Evolutionary conservation across 2,888 invertebrate species (phyloP).

Genomic region (Aporophyla nigra): DNA sequence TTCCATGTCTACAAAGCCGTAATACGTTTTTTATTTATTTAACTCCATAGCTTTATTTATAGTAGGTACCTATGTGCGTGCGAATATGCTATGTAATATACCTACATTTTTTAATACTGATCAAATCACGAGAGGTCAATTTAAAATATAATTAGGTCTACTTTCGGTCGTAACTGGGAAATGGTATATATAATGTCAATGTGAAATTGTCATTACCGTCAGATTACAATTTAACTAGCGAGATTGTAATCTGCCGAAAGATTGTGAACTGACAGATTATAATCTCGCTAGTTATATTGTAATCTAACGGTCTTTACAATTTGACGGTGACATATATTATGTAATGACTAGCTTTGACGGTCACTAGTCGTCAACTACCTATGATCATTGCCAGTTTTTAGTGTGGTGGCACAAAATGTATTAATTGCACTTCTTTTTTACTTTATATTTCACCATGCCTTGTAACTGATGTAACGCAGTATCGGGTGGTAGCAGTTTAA

Average conservation of each 20-base stretch:
- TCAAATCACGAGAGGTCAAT: background rate
- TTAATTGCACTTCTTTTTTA: background rate
- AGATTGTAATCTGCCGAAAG: no score
- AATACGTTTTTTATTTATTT: background rate
- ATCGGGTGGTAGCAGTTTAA: background rate
- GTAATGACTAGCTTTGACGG: background rate
- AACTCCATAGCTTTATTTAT: constrained; percentile 10
- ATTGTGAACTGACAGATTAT: no score
- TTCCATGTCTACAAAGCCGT: background rate
- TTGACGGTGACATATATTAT: no score
- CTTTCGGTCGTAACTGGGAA: background rate
- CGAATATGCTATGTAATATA: background rate
- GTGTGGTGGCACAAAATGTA: background rate
- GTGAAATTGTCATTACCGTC: no score
- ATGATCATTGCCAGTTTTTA: background rate
- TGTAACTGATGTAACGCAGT: background rate
- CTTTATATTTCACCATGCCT: background rate
- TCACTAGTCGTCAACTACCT: background rate
- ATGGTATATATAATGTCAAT: background rate
- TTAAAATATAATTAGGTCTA: background rate
- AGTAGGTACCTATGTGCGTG: background rate
- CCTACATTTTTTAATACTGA: background rate
- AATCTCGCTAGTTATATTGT: no score
- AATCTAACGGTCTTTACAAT: no score
- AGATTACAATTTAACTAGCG: no score